These are phyloP conservation scores for rabbit (Oryctolagus cuniculus) DNA, from an alignment of 2,113 vertebrate species.

Conservation along the genomic window mOryCun1.1 NC_091436.1:127048001-127048500, in stretches of 20 bases:
- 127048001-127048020: not conserved
- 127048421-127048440: not conserved
- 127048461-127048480: not conserved
- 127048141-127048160: conserved; percentile 99
- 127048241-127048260: not conserved
- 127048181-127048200: conserved; percentile 91
- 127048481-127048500: not conserved
- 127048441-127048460: not conserved
- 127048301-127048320: not conserved
- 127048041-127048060: not conserved
- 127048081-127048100: not conserved
- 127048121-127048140: conserved; percentile 98
- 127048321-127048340: no score
- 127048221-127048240: conserved; percentile 99
- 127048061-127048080: not conserved
- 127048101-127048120: conserved; percentile 83
- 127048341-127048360: no score
- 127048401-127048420: not conserved
- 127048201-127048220: conserved; percentile 95
- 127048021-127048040: not conserved
- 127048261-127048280: not conserved
- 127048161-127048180: conserved; percentile 96
- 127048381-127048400: not conserved
- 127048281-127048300: not conserved
- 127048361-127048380: not conserved